Base-by-base conservation (phyloP, 1,140 invertebrate species). In the Drosophila simulans region DNA sequence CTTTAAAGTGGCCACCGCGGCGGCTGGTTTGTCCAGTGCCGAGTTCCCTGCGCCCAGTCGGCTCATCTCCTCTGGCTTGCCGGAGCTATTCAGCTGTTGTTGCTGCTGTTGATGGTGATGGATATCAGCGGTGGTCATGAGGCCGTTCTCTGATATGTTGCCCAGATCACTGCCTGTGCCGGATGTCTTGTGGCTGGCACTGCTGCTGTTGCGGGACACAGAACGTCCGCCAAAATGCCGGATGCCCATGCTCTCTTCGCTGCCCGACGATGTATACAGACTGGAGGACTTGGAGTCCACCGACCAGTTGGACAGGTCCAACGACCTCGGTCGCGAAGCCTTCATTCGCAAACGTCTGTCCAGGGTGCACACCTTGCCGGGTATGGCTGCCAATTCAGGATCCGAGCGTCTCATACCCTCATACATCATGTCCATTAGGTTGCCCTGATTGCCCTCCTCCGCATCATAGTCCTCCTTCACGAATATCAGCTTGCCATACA, bases 401-500 rank as follows among this genome's bases (percentile, higher is more conserved):
- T 97, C 96, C 77, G 96, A 97, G 27, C 96, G 93, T 31, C 96
- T 92, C 31, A 97, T 92, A 0, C 95, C 94, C 86, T 97, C 96
- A 76, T 96, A 96, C 20, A 96, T 94, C 1, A 95, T 94, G 62
- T 96, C 95, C 35, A 92, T 91, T n/a, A 92, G 79, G 58, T 91
- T 92, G 40, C 95, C 95, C 40, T 95, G 93, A 0, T 95, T 94
- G 60, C 95, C 94, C 15, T 95, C 95, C 80, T 97, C 96, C 11
- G 96, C 96, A 48, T 97, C 96, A 80, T 97, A 97, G 91, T 97
- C 96, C 64, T 92, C 92, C 86, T 96, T 97, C 2, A 97, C 95
- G 91, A 97, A 97, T 94, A 98, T 97, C 22, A 98, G 93, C 82
- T 98, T 97, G 0, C 96, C 96, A 83, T 98, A 98, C 0, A 98